Evolutionary conservation across 1,140 invertebrate genomes (phyloP), one percentile per base, ranked within the genome.

Genomic region (Drosophila sucinea): DNA sequence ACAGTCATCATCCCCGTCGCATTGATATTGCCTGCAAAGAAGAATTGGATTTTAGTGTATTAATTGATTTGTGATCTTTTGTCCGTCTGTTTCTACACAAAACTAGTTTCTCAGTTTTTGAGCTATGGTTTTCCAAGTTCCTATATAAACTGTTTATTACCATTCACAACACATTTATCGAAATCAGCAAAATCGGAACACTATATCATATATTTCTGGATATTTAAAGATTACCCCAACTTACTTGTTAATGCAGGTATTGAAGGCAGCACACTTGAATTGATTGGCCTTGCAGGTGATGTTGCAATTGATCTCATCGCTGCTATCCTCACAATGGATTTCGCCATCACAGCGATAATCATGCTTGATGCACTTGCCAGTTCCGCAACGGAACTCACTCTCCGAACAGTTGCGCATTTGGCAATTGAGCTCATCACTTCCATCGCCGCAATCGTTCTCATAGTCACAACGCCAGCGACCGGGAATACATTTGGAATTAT

Each of bases 1-100:
- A 84, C 98, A 99, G 85, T 99, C 98, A 80, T 98, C 97, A 56
- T 98, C 97, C 92, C 81, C 58, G 79, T 91, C 1, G 40, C 91
- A 92, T 55, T 92, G 76, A 56, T 92, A 92, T 81, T 92, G 89
- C 27, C 90, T 92, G 30, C 0, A 3, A 5, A 60, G 1, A 0
- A 8, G 27, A 33, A 11, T 17, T 17, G 17, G 17, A 17, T 17
- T 17, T 17, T 17, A 2, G 6, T 30, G 1, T 30, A 30, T 4
- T 38, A 38, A 11, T 11, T 47, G 58, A 70, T 17, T 17, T 17
- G 17, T 17, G 17, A 0, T 17, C 17, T 17, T 17, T 0, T 17
- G 17, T 17, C 17, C 17, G 17, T 17, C 17, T 17, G 17, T 17
- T 17, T 17, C 17, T 17, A 17, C 17, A 17, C 17, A 17, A 17